Percentiles rank a stretch among this genome's conserved stretches.
Evolutionary conservation across 2,113 vertebrate genomes (phyloP).

Genomic region (Callorhinus ursinus): DNA sequence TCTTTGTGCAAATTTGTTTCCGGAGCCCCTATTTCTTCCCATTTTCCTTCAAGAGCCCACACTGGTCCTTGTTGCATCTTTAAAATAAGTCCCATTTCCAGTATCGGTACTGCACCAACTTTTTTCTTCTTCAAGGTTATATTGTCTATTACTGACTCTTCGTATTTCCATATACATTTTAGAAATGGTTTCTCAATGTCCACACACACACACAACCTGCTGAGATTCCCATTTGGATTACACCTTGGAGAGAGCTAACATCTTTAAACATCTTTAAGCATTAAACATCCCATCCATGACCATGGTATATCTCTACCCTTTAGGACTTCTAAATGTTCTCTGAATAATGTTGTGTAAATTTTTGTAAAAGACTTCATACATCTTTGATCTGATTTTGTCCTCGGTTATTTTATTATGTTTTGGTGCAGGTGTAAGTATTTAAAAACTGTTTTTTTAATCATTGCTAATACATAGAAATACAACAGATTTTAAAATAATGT

Average conservation of each 20-base stretch:
- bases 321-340: background rate
- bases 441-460: background rate
- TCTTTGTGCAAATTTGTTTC: background rate
- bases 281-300: background rate
- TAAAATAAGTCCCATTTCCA: background rate
- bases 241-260: background rate
- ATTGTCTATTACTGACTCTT: background rate
- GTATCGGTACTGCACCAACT: rapidly evolving
- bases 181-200: background rate
- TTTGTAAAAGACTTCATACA: background rate
- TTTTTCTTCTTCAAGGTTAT: background rate
- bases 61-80: too few relatives aligned
- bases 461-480: background rate
- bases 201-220: too few relatives aligned
- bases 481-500: background rate
- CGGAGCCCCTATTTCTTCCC: background rate
- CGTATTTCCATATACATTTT: background rate
- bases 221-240: background rate
- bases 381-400: background rate
- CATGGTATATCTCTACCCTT: background rate
- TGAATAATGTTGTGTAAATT: background rate
- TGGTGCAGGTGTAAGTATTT: background rate
- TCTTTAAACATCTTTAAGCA: too few relatives aligned
- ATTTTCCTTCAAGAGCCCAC: background rate
- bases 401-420: background rate